phyloP scores from a whole-genome alignment of 2,113 vertebrate species.

The Coptodon bakossiorum region DNA sequence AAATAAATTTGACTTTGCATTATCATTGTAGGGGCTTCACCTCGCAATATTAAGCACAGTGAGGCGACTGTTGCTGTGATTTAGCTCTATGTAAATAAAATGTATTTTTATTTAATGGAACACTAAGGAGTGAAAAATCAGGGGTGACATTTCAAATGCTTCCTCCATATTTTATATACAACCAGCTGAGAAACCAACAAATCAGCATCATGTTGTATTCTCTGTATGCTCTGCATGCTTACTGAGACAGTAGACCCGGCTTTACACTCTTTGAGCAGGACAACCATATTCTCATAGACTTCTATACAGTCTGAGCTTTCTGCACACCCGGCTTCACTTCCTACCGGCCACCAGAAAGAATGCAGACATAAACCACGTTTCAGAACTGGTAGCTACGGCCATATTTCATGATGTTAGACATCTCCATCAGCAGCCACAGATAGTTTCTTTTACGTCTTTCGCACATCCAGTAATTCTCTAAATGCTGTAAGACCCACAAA shows the following conservation, averaged over 20 bases:
- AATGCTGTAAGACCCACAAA: background rate
- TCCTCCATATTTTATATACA: fast-evolving
- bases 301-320: background rate
- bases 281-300: fast-evolving
- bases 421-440: background rate
- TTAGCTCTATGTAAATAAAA: fast-evolving
- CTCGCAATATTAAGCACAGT: fast-evolving
- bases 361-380: fast-evolving
- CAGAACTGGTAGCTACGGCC: background rate
- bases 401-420: background rate
- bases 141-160: background rate
- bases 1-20: background rate
- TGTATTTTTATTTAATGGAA: fast-evolving
- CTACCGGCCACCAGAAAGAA: background rate
- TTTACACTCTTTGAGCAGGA: background rate
- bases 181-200: background rate
- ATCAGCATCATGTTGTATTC: background rate
- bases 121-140: fast-evolving
- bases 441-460: fast-evolving
- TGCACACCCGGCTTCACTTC: background rate
- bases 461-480: background rate
- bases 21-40: background rate
- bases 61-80: background rate
- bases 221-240: fast-evolving
- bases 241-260: fast-evolving